phyloP scores from a whole-genome alignment of 2,797 vertebrate genomes.

The Esox masquinongy region DNA sequence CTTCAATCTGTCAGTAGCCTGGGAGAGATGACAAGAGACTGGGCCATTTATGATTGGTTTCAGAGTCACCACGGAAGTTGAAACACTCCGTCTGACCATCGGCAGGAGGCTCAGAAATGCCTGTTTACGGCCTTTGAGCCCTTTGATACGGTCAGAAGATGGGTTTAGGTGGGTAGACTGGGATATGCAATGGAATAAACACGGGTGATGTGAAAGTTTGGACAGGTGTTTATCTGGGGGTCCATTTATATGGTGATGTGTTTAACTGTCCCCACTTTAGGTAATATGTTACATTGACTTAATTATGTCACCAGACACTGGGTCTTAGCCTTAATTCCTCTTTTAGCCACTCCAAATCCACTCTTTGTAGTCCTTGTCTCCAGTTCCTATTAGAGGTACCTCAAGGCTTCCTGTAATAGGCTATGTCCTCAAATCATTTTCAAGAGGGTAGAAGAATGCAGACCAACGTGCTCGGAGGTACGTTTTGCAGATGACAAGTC shows the following conservation, averaged over 20 bases:
- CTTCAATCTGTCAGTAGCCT: slow-evolving; percentile 36
- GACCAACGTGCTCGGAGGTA: background rate
- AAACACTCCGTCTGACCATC: slow-evolving; percentile 33
- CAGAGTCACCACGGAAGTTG: slow-evolving; percentile 46
- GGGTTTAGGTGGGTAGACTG: no score
- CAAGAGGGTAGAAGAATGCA: background rate
- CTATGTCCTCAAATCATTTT: background rate
- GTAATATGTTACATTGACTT: background rate
- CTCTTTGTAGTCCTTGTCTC: background rate
- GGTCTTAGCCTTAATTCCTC: background rate
- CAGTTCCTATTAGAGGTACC: background rate
- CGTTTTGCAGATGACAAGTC: background rate
- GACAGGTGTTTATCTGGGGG: background rate
- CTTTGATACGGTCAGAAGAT: no score
- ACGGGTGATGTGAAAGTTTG: background rate
- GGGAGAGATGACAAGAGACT: slow-evolving; percentile 57
- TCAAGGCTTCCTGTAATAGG: background rate
- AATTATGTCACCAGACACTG: background rate
- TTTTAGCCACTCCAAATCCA: background rate
- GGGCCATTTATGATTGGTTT: slow-evolving; percentile 65
- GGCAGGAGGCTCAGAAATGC: slow-evolving; percentile 15
- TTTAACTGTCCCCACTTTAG: background rate
- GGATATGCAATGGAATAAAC: no score
- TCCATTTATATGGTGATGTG: background rate
- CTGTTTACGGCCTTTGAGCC: slow-evolving; percentile 21